Base-by-base conservation (phyloP, 2,797 vertebrate species). In the Gobionotothen gibberifrons region DNA sequence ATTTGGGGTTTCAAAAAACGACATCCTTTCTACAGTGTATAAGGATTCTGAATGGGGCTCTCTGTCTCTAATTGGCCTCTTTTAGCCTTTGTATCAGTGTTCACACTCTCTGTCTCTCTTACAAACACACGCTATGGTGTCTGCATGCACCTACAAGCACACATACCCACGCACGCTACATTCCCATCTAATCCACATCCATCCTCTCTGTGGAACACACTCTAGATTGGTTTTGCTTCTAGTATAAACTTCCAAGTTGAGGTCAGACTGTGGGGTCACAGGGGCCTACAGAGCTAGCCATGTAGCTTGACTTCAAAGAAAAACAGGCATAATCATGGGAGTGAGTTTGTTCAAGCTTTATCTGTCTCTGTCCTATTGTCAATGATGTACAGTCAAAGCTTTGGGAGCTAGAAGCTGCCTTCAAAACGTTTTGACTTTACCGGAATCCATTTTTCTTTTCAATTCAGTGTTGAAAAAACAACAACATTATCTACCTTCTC, bases 111-210 rank as follows among this genome's bases (percentile, higher is more conserved):
- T 69, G 51, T 53, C 15, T 29, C 40, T 49, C 9, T n/a, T 74
- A 9, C 19, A n/a, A 61, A 76, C 66, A 56, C 61, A 63, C 0
- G 5, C 69, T 10, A 13, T 7, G 51, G 51, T 4, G 48, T 58
- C 46, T 26, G 40, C 22, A n/a, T 29, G 63, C 26, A 57, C 13
- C 49, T 48, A 66, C 46, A 47, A 59, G 19, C 56, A 21, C 21
- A 49, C 43, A 14, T 19, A 68, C 51, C 19, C 61, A 54, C 52
- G 5, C 51, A 73, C 29, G 56, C 57, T 15, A 56, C 85, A 86
- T 85, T 85, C 83, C 77, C 81, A 3, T 74, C 58, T 87, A 85
- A 90, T 88, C 85, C 87, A 83, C 83, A 77, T 72, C 73, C 76
- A 84, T 80, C 81, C 81, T 79, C 73, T 82, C 61, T 36, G 53